phyloP scores from a whole-genome alignment of 2,888 invertebrate species.

The Tenthredo amoena region DNA sequence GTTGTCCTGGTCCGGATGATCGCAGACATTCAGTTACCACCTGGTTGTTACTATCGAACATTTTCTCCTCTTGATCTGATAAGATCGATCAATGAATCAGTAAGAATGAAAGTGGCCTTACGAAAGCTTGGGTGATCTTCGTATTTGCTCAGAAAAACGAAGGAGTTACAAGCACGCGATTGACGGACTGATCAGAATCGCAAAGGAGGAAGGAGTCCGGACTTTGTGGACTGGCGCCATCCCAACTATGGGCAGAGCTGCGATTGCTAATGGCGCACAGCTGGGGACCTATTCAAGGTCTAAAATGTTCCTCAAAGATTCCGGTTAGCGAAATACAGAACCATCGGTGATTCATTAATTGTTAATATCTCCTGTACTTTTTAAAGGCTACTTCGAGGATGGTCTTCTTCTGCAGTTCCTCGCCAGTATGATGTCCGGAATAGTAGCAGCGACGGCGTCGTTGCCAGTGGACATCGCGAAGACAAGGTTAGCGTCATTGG shows the following conservation, averaged over 20 bases:
- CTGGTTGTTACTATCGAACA: slow-evolving; percentile 57
- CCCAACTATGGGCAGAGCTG: slow-evolving; percentile 79
- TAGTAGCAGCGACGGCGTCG: slow-evolving; percentile 82
- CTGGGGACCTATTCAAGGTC: slow-evolving; percentile 83
- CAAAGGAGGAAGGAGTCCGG: slow-evolving; percentile 81
- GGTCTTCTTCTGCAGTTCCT: slow-evolving; percentile 75
- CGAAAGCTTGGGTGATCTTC: background rate
- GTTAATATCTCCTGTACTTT: background rate
- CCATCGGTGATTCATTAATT: background rate
- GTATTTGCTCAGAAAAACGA: slow-evolving; percentile 75
- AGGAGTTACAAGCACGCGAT: slow-evolving; percentile 82
- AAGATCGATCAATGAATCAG: background rate
- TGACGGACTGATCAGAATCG: slow-evolving; percentile 81
- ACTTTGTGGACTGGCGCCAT: slow-evolving; percentile 82
- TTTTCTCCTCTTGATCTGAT: background rate
- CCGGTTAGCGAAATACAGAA: slow-evolving; percentile 57
- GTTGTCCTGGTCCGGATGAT: slow-evolving; percentile 83
- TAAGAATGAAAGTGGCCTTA: background rate
- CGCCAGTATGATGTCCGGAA: slow-evolving; percentile 83
- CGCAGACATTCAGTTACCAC: slow-evolving; percentile 82
- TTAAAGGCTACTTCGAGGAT: slow-evolving; percentile 62
- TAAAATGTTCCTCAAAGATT: slow-evolving; percentile 75
- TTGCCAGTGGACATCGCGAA: slow-evolving; percentile 86
- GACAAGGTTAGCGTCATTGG: slow-evolving; percentile 75
- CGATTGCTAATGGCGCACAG: slow-evolving; percentile 85